Percentiles rank a stretch among this genome's conserved stretches.
These are phyloP conservation scores for Odontomyia ornata DNA, from an alignment of 2,888 invertebrate genomes.

Conservation along the genomic window DNA sequence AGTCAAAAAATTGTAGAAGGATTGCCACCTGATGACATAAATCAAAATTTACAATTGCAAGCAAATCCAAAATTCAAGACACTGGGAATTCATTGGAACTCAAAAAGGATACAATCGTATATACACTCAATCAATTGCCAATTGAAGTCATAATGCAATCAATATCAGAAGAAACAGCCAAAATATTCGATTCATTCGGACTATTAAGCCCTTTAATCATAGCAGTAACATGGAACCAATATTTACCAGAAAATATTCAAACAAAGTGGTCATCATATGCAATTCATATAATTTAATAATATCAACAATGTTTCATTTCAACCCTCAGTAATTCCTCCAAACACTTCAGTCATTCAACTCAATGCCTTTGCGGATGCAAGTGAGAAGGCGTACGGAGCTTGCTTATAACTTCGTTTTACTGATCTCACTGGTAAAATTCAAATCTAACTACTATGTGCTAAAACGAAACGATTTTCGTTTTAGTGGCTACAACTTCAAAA, in stretches of 20 bases:
- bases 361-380: neutral
- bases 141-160: too few species aligned
- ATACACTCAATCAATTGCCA: neutral
- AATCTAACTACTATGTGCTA: neutral
- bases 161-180: neutral
- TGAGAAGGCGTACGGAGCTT: too few species aligned
- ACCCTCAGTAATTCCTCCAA: too few species aligned
- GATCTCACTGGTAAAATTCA: neutral
- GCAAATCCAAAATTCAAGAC: neutral
- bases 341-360: neutral
- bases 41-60: neutral
- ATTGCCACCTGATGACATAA: neutral
- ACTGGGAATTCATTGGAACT: neutral
- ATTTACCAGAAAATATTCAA: too few species aligned
- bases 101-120: too few species aligned
- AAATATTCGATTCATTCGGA: neutral
- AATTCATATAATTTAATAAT: too few species aligned
- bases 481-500: constrained; percentile 4
- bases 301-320: too few species aligned
- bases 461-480: too few species aligned
- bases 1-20: too few species aligned
- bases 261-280: too few species aligned
- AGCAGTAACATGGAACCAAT: neutral
- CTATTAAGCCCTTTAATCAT: neutral
- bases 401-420: neutral